Conservation (phyloP, 2,797 vertebrate genomes). For the Ibycter americanus region DNA sequence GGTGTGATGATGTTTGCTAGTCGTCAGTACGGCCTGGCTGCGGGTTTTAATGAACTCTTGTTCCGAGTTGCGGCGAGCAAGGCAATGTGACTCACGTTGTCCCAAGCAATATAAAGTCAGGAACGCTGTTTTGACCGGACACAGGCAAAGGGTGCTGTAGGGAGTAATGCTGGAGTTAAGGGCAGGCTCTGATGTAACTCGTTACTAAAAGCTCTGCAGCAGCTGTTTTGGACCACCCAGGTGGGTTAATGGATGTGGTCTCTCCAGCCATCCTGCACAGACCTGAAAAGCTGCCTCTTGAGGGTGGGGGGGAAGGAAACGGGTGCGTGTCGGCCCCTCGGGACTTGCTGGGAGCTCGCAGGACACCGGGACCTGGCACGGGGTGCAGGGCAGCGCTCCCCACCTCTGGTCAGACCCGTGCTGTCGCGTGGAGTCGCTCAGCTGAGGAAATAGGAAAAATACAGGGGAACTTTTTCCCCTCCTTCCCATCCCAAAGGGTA, state of each 20-base stretch:
- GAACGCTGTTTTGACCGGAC: background rate
- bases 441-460: background rate
- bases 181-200: background rate
- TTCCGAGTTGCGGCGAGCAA: background rate
- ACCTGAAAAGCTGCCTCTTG: background rate
- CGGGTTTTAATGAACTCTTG: background rate
- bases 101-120: background rate
- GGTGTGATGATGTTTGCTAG: background rate
- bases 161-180: background rate
- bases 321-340: fast-evolving
- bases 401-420: background rate
- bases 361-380: fast-evolving
- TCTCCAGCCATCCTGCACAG: background rate
- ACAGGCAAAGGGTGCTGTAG: fast-evolving
- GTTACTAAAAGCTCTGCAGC: background rate
- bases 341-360: background rate
- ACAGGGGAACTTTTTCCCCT: background rate
- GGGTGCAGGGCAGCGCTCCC: background rate
- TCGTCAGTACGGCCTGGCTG: fast-evolving
- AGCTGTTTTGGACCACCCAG: background rate
- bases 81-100: fast-evolving
- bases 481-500: background rate
- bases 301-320: background rate
- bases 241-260: fast-evolving
- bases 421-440: fast-evolving